Evolutionary conservation across 1,140 invertebrate genomes (phyloP).

Genomic region (Scaptomyza graminum): DNA sequence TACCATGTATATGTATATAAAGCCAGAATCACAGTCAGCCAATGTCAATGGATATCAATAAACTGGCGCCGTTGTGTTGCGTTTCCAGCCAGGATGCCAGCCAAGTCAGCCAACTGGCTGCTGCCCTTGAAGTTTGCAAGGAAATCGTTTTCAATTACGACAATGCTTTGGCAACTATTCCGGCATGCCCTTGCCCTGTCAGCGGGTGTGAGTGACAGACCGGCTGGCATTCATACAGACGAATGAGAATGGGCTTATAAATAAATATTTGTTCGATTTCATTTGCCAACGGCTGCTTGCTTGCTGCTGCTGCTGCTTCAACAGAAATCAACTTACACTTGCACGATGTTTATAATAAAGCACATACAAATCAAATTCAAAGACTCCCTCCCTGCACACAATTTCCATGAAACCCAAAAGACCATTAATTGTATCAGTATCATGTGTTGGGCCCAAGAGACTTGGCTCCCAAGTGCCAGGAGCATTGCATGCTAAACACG

Average conservation of each 20-base stretch:
- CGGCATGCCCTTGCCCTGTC: conserved; percentile 61
- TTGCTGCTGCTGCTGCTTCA: conserved; percentile 11
- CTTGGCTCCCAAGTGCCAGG: conserved; percentile 1
- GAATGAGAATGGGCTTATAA: conserved; percentile 52
- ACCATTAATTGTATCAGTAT: conserved; percentile 72
- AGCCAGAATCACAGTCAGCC: conserved; percentile 7
- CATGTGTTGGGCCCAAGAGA: conserved; percentile 22
- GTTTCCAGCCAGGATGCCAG: conserved; percentile 3
- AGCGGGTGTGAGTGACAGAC: conserved; percentile 51
- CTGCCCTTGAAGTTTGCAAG: conserved; percentile 62
- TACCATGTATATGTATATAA: neutral
- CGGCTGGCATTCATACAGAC: conserved; percentile 10
- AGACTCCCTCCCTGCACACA: conserved; percentile 4
- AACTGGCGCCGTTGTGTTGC: conserved; percentile 55
- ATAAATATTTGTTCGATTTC: conserved; percentile 78
- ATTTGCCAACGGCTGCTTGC: conserved; percentile 47
- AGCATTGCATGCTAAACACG: conserved; percentile 61
- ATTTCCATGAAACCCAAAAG: conserved; percentile 26
- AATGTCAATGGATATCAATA: conserved; percentile 69
- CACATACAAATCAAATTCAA: conserved; percentile 71
- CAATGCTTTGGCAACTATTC: conserved; percentile 60
- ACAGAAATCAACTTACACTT: conserved; percentile 59
- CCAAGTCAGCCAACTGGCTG: conserved; percentile 29
- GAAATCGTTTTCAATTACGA: conserved; percentile 77
- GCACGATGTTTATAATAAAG: conserved; percentile 50